Conservation (phyloP, 2,888 invertebrate genomes). For the Hedya salicella region DNA sequence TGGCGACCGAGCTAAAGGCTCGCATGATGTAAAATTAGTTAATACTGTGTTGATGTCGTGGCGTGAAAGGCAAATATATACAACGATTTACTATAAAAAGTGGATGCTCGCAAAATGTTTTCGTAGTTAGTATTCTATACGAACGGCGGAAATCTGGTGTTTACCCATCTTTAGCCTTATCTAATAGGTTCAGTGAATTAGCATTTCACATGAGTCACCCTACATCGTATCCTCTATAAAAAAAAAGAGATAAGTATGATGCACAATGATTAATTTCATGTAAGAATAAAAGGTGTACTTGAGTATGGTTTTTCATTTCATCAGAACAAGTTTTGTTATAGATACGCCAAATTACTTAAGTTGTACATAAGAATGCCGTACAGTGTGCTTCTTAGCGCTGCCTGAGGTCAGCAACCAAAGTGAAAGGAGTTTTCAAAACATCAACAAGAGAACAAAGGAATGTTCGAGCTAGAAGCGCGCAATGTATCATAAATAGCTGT, state of each 20-base stretch:
- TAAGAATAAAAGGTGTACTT: no score
- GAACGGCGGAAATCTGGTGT: no score
- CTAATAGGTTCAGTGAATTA: conserved; percentile 1
- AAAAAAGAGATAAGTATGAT: conserved; percentile 3
- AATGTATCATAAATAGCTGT: conserved; percentile 17
- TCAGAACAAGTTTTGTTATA: not conserved
- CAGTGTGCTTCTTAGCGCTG: conserved; percentile 2
- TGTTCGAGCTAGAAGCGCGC: conserved; percentile 12
- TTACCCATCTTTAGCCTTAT: no score
- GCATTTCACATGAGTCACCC: conserved; percentile 5
- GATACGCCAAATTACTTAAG: not conserved
- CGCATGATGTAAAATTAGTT: no score
- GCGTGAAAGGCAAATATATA: no score
- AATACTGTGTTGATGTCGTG: no score
- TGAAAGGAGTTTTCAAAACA: conserved; percentile 32
- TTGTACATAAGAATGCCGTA: conserved; percentile 4
- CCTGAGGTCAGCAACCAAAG: conserved; percentile 31
- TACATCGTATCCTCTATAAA: not conserved
- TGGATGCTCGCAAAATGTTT: no score
- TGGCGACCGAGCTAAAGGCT: no score
- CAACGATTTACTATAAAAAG: no score
- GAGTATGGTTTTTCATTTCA: conserved; percentile 1
- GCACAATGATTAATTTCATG: not conserved
- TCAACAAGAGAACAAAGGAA: conserved; percentile 36
- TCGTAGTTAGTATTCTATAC: no score